These are phyloP conservation scores for Mixornis gularis DNA, from an alignment of 2,113 vertebrate genomes.

Conservation along the genomic window DNA sequence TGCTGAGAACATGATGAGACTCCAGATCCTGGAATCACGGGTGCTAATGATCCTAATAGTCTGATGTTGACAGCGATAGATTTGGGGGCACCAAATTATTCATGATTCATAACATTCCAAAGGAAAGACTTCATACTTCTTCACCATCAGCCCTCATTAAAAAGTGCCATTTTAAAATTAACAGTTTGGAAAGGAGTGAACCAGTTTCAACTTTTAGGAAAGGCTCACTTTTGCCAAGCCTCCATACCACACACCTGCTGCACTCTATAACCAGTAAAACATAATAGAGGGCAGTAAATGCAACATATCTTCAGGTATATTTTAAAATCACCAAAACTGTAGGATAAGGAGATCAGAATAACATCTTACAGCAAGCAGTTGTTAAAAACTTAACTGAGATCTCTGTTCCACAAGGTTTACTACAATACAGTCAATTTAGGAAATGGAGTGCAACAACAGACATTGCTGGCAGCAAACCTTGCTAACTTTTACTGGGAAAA, in stretches of 20 bases:
- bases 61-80: neutral
- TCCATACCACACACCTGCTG: neutral
- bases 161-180: neutral
- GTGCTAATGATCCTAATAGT: neutral
- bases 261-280: neutral
- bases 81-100: neutral
- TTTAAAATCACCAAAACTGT: neutral
- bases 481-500: neutral
- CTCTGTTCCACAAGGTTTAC: neutral
- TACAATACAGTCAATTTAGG: neutral
- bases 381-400: neutral
- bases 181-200: neutral
- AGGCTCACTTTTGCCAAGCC: neutral
- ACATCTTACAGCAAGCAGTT: neutral
- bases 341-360: neutral
- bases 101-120: neutral
- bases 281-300: neutral
- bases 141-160: neutral
- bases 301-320: neutral
- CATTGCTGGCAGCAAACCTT: neutral
- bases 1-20: neutral
- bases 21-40: neutral
- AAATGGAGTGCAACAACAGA: neutral
- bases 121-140: neutral
- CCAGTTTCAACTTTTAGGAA: neutral